Evolutionary conservation across 2,888 invertebrate species (phyloP), one percentile per base, ranked within the genome.

Genomic region (Amitus sp.): DNA sequence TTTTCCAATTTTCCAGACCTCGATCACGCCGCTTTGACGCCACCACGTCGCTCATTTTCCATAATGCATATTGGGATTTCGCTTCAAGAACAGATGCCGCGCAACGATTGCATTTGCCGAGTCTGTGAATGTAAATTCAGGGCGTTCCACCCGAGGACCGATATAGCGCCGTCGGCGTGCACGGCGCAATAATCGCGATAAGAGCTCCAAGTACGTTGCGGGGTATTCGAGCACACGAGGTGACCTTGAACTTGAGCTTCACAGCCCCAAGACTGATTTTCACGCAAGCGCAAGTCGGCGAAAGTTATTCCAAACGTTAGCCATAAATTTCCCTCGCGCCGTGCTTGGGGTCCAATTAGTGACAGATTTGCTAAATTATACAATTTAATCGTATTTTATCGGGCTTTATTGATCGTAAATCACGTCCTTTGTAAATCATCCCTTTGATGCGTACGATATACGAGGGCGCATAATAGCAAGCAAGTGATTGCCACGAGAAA

Each of bases 231-330:
- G 46, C 17, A 30, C 55, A 10, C 6, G 50, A 2, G 33, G 42
- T 39, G 61, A 61, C 61, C 61, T 61, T 61, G 61, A 55, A 47
- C 17, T 19, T 9, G 18, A 34, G 15, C 42, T 30, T 10, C 20
- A 37, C 43, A 45, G 51, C 52, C 56, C 56, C 34, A 27, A 20
- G 19, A 33, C 53, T 53, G 57, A 57, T 62, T 53, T 57, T 46
- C 62, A 51, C 42, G 20, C 12, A 20, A 60, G 60, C 50, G 62
- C 56, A 28, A 56, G 56, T 17, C 52, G 45, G 62, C 57, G 62
- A 62, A 62, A 62, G 62, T 62, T 37, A 20, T 19, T 45, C 28
- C 12, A 10, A 13, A 17, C 39, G n/a, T 17, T 39, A 13, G n/a
- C 15, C 39, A 7, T 23, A 2, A 17, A 39, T 39, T 15, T 39